A percentile compares a stretch with the other conserved stretches of the same genome.
Conservation (phyloP, 1,140 invertebrate genomes). For the Drosophila nasuta region DNA sequence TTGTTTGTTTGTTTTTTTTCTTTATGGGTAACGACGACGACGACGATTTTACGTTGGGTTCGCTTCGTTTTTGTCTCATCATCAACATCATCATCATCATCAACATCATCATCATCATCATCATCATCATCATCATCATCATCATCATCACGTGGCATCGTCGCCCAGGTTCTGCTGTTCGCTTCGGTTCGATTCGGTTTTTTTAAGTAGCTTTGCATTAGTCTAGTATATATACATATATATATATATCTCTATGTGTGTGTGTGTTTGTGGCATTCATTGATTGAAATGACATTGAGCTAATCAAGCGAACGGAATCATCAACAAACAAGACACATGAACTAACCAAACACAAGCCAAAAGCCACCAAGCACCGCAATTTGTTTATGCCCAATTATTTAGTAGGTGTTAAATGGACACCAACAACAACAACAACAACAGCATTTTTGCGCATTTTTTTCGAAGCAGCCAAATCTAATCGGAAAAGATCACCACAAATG, state of each 20-base stretch:
- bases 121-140: too few relatives aligned
- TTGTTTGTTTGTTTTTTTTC: neutral
- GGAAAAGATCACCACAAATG: neutral
- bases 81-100: too few relatives aligned
- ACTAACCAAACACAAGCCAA: neutral
- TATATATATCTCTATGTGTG: neutral
- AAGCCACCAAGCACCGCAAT: neutral
- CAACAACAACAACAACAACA: neutral
- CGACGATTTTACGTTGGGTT: too few relatives aligned
- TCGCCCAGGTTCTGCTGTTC: neutral
- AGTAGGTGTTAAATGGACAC: constrained; percentile 14
- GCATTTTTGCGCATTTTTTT: neutral
- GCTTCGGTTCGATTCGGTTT: constrained; percentile 1
- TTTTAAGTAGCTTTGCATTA: too few relatives aligned
- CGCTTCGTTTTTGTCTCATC: too few relatives aligned
- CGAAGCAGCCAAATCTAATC: neutral
- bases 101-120: too few relatives aligned
- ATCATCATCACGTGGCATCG: constrained; percentile 2
- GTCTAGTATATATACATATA: neutral
- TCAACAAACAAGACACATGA: constrained; percentile 2
- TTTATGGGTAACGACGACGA: too few relatives aligned
- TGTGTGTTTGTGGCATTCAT: constrained; percentile 25
- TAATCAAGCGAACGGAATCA: constrained; percentile 24
- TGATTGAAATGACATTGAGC: constrained; percentile 56
- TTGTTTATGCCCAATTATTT: constrained; percentile 21